phyloP scores from a whole-genome alignment of 2,888 invertebrate species.

The Agrilus biguttatus region DNA sequence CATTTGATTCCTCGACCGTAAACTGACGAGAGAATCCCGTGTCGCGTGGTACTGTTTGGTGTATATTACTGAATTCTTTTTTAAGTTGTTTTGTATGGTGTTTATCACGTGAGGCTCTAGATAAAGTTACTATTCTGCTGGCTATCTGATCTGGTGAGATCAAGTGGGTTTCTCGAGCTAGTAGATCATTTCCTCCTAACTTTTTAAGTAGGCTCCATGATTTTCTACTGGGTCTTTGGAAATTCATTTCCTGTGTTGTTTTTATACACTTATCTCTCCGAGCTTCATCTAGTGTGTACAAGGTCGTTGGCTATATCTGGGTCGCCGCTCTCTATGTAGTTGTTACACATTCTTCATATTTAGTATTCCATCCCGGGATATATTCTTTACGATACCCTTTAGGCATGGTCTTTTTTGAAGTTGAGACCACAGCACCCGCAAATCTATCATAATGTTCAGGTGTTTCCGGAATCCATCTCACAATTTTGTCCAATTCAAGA shows the following conservation, averaged over 20 bases:
- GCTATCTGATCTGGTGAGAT: not conserved
- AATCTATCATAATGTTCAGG: conserved; percentile 6
- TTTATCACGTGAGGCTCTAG: not conserved
- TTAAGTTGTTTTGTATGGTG: not conserved
- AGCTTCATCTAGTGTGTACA: conserved; percentile 5
- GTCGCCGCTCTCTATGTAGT: conserved; percentile 1
- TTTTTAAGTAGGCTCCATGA: conserved; percentile 5
- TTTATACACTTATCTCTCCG: conserved; percentile 5
- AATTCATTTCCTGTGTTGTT: conserved; percentile 7
- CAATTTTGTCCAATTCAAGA: conserved; percentile 4
- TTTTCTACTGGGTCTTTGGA: conserved; percentile 5
- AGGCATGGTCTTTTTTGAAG: conserved; percentile 6
- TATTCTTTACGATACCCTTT: conserved; percentile 10
- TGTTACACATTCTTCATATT: too few relatives aligned
- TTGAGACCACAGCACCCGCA: conserved; percentile 4
- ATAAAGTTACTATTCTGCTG: not conserved
- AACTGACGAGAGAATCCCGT: too few relatives aligned
- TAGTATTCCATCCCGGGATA: conserved; percentile 11
- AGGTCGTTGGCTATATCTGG: conserved; percentile 7
- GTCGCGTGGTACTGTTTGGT: not conserved
- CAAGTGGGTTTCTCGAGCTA: not conserved
- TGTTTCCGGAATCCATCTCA: conserved; percentile 6
- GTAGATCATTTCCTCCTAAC: conserved; percentile 3
- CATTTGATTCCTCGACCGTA: too few relatives aligned
- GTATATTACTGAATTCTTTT: not conserved